Evolutionary conservation across 2,797 vertebrate genomes (phyloP).

Genomic region (Gephyroberyx darwinii): DNA sequence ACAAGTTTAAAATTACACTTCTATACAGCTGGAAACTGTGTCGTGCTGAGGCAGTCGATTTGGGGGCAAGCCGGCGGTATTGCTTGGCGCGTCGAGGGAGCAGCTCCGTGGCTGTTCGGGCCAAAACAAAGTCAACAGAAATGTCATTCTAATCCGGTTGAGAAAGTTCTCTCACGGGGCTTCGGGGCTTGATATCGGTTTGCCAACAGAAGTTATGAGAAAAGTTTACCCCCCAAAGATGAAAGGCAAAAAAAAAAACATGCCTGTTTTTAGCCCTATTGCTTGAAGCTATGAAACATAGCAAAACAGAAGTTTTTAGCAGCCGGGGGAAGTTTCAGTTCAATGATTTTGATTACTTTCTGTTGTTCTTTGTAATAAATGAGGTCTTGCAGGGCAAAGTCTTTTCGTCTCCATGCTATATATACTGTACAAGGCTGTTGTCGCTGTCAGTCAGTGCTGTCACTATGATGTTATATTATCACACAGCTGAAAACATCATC

Average conservation of each 20-base stretch:
- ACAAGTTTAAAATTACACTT: constrained; percentile 30
- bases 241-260: constrained; percentile 13
- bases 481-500: not conserved
- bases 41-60: constrained; percentile 34
- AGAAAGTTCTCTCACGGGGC: constrained; percentile 37
- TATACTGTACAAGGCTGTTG: not conserved
- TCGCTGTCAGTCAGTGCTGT: not conserved
- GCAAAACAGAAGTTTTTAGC: not conserved
- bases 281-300: constrained; percentile 23
- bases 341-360: not conserved
- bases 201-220: constrained; percentile 15
- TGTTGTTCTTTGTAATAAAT: constrained; percentile 8
- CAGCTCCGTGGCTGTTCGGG: constrained; percentile 1
- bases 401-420: not conserved
- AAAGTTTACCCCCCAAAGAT: constrained; percentile 14
- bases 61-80: constrained; percentile 25
- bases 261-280: not conserved
- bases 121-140: constrained; percentile 46
- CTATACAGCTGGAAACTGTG: constrained; percentile 24
- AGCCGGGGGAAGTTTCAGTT: not conserved
- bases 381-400: not conserved
- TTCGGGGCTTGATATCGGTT: constrained; percentile 35
- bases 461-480: too few relatives aligned
- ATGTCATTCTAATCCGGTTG: constrained; percentile 46
- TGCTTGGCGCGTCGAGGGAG: constrained; percentile 42